phyloP scores from a whole-genome alignment of 2,113 vertebrate species.

The Pagrus major region DNA sequence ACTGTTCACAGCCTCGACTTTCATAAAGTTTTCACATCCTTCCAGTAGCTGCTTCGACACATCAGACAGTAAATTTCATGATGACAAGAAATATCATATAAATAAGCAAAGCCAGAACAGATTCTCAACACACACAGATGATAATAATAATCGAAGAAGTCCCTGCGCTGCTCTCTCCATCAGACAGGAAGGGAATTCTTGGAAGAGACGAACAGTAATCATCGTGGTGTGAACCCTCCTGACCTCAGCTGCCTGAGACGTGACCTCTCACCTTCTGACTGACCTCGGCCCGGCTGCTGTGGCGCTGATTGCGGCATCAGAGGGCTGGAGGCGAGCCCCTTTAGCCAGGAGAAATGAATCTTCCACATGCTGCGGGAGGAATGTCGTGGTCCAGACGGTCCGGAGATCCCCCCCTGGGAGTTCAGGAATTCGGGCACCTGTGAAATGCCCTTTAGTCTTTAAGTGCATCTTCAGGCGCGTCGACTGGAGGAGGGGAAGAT shows the following conservation, averaged over 20 bases:
- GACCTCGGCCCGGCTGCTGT: conserved; percentile 11
- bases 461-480: conserved; percentile 21
- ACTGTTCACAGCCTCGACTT: not conserved
- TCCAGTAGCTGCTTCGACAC: not conserved
- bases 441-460: conserved; percentile 52
- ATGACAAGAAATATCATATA: not conserved
- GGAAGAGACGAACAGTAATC: conserved; percentile 15
- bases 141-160: not conserved
- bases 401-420: conserved; percentile 36
- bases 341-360: conserved; percentile 66
- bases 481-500: not conserved
- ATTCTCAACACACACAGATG: not conserved
- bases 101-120: not conserved
- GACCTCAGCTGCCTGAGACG: conserved; percentile 47
- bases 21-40: not conserved
- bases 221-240: not conserved
- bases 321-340: conserved; percentile 26
- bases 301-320: conserved; percentile 27
- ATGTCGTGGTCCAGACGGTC: conserved; percentile 60
- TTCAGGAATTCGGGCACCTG: conserved; percentile 71
- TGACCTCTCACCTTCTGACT: conserved; percentile 42
- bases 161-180: not conserved
- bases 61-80: not conserved
- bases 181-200: conserved; percentile 27
- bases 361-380: conserved; percentile 64